Base-by-base conservation (phyloP, 2,113 vertebrate species). In the Camarhynchus parvulus region DNA sequence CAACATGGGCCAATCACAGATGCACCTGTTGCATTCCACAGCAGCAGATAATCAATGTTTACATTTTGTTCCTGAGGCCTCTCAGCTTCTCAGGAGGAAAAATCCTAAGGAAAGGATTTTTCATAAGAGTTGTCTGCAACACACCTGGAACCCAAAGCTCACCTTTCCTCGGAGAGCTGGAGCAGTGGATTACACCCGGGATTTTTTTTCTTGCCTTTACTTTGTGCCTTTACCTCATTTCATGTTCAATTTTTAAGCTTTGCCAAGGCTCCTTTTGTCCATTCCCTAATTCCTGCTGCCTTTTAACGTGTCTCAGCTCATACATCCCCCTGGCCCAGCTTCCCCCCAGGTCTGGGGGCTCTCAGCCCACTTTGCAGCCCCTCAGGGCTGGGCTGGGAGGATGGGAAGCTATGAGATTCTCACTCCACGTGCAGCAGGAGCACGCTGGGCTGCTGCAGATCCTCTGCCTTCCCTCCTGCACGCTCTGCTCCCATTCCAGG, bases 401-500 rank as follows among this genome's bases (percentile, higher is more conserved):
- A 37, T 18, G 50, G 62, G 37, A 66, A 12, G 30, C 22, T 23
- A 17, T 11, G 35, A 31, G 59, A 5, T 5, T 3, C 33, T 58
- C 73, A 2, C 63, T 83, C 70, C 70, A 39, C 0, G 3, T 61
- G 76, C 79, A 27, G 23, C 53, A 15, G 82, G 50, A 66, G 18
- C 5, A 9, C 9, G 10, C 67, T 31, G 37, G 49, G 70, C 31
- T 2, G n/a, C 75, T 88, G 83, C 55, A 58, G 23, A 79, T 1
- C 30, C 76, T 53, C 18, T 3, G 0, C 17, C 74, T 64, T 28
- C 31, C 2, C 33, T 52, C 47, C 62, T 52, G 52, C 52, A 2
- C 0, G 3, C 63, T 66, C 83, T 24, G 11, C 10, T 85, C 81
- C 74, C 70, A 2, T 10, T 8, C n/a, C 3, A 1, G 0, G 1